These are phyloP conservation scores for Piezodorus guildinii DNA, from an alignment of 1,140 invertebrate species.

Conservation along the genomic window DNA sequence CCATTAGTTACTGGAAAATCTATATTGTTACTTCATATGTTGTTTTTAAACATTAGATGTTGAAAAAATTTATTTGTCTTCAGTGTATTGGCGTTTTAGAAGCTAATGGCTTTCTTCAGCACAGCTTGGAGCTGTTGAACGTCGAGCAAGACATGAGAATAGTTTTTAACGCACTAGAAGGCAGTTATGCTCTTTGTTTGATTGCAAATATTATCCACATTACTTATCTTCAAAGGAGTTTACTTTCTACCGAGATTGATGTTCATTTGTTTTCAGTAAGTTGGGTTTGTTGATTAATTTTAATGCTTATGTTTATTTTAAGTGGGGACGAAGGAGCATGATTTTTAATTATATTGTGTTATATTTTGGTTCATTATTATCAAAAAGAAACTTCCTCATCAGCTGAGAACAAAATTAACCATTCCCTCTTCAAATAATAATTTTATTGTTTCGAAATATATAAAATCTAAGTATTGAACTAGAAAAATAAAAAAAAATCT, in stretches of 20 bases:
- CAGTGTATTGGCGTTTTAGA: conserved; percentile 54
- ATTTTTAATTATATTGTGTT: no score
- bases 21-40: no score
- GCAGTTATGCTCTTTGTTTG: conserved; percentile 74
- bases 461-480: no score
- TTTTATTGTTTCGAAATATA: no score
- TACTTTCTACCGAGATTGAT: conserved; percentile 44
- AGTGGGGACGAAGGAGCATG: no score
- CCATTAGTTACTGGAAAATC: no score
- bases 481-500: no score
- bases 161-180: conserved; percentile 77
- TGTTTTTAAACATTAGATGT: no score
- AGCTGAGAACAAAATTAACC: no score
- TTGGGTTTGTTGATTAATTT: conserved; percentile 10
- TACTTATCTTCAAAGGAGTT: conserved; percentile 57
- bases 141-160: conserved; percentile 72
- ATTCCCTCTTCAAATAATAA: no score
- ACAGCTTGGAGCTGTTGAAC: conserved; percentile 59
- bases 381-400: no score
- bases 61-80: conserved; percentile 31
- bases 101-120: conserved; percentile 55
- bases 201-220: conserved; percentile 62
- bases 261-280: conserved; percentile 60
- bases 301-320: background rate
- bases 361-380: no score